Percentiles rank a stretch among this genome's conserved stretches.
Evolutionary conservation across 2,888 invertebrate species (phyloP).

Genomic region (Liopterus haemorrhoidalis): DNA sequence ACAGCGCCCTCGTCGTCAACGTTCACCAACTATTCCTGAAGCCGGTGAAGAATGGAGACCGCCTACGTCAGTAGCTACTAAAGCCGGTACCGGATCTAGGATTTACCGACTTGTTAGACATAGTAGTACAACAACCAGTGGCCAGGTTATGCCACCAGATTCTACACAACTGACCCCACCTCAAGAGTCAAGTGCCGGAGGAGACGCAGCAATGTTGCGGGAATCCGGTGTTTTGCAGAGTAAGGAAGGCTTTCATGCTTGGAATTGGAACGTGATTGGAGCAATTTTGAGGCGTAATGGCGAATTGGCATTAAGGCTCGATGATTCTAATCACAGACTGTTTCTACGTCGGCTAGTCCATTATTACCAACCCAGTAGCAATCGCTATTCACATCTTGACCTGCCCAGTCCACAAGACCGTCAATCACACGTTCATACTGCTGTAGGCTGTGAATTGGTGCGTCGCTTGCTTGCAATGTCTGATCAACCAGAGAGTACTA

Average conservation of each 20-base stretch:
- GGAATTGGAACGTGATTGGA: conserved; percentile 91
- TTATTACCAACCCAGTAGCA: conserved; percentile 82
- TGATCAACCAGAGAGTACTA: conserved; percentile 59
- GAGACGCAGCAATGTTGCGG: conserved; percentile 60
- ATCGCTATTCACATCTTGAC: conserved; percentile 81
- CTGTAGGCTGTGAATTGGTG: conserved; percentile 67
- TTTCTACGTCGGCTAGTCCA: conserved; percentile 73
- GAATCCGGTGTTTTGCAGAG: conserved; percentile 75
- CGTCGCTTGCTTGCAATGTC: conserved; percentile 58
- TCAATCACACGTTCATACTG: conserved; percentile 57
- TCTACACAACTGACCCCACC: conserved; percentile 14
- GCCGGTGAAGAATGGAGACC: conserved; percentile 42
- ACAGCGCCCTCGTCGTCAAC: conserved; percentile 24
- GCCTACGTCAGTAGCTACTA: conserved; percentile 48
- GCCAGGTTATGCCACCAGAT: conserved; percentile 18
- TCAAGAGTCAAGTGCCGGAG: conserved; percentile 37
- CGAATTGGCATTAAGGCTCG: conserved; percentile 45
- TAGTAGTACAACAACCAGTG: conserved; percentile 39
- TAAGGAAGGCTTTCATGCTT: conserved; percentile 68
- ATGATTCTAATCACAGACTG: conserved; percentile 59
- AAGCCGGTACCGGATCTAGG: conserved; percentile 33
- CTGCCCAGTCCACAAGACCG: conserved; percentile 54
- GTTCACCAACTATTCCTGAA: conserved; percentile 21
- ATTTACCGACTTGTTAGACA: conserved; percentile 27
- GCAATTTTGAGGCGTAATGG: conserved; percentile 66